Base-by-base conservation (phyloP, 1,140 invertebrate genomes). In the Macrobrachium nipponense region DNA sequence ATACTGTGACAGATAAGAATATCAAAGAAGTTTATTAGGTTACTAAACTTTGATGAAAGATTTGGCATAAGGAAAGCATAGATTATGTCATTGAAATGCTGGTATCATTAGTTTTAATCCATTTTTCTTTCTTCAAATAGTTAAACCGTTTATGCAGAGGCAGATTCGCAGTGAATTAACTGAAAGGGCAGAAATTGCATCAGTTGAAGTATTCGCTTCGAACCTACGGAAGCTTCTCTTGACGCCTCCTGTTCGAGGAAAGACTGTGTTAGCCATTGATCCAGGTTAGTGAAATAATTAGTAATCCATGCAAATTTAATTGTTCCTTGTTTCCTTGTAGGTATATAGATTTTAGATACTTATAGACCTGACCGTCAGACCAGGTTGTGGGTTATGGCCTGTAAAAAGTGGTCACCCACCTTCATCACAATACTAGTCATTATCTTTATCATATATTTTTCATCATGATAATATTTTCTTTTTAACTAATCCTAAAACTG, bases 181-280 rank as follows among this genome's bases (percentile, higher is more conserved):
- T 60, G 93, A 94, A 82, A 93, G 91, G 75, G 96, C 97, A 0
- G 94, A 96, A 89, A 94, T 94, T 88, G 95, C 95, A 75, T 95
- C 97, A 0, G 94, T 97, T 20, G 93, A 95, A 89, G 95, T 97
- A 2, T 98, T 98, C 91, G 94, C 94, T 8, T 92, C 92, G 5
- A 98, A 98, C 91, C 91, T 98, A 43, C 96, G 96, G 89, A 94
- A 96, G 87, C 92, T 98, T 64, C 91, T 98, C 6, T 90, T 98
- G 6, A 94, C 93, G 43, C 94, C 95, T 18, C 96, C 97, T 0
- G 92, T 97, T 1, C 94, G 95, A 90, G 95, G 95, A n/a, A 94
- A 95, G 90, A 92, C 92, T 1, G 95, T 98, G 70, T 90, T 97
- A 17, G 97, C 96, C 0, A 93, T 98, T 64, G 97, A 98, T 93